Percentiles rank a stretch among this genome's conserved stretches.
Evolutionary conservation across 35 echinoderm and acorn worm genomes (phyloP).

Genomic region (Antedon bifida): DNA sequence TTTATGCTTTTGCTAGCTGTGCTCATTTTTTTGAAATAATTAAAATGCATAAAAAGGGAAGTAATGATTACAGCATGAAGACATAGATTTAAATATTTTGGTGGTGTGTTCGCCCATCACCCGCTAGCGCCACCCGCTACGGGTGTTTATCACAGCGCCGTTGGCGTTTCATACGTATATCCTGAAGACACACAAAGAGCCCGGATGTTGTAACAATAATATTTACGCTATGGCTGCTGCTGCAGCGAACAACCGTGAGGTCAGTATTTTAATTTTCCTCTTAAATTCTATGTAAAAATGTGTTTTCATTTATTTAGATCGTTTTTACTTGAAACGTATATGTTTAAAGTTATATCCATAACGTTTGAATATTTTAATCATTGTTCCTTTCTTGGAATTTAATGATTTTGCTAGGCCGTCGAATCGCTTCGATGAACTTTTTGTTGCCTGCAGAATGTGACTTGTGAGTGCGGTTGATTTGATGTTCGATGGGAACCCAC

Average conservation of each 20-base stretch:
- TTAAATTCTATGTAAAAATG: background rate
- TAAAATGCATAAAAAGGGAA: no score
- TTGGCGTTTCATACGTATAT: background rate
- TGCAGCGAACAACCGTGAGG: background rate
- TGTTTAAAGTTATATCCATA: background rate
- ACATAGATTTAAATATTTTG: no score
- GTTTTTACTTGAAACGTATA: background rate
- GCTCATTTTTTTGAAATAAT: no score
- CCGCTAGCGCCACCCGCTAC: no score
- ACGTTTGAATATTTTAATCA: background rate
- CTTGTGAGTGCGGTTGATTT: no score
- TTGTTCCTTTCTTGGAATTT: background rate
- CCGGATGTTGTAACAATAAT: background rate
- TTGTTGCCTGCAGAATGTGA: no score
- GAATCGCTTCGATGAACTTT: background rate
- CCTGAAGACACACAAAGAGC: background rate
- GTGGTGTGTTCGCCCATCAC: no score
- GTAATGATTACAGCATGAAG: no score
- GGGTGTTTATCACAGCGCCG: no score
- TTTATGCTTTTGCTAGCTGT: no score
- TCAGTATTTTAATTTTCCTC: background rate
- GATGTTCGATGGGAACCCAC: no score
- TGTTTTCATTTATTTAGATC: background rate
- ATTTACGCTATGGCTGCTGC: constrained; percentile 1
- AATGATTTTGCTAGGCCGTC: background rate